phyloP scores from a whole-genome alignment of 2,888 invertebrate genomes.

The Pterostichus madidus region DNA sequence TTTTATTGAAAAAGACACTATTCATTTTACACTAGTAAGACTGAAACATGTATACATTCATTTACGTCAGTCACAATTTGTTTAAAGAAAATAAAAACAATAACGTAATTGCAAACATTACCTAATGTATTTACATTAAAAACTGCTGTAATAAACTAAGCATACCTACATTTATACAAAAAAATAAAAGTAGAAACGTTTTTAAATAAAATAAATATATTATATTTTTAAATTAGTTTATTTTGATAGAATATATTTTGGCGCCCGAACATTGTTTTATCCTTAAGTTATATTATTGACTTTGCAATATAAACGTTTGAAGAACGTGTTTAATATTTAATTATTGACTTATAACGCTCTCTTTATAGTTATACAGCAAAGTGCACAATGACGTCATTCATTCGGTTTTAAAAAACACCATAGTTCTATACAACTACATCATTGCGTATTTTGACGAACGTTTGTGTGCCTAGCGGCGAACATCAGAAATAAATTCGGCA shows the following conservation, averaged over 20 bases:
- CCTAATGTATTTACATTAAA: not conserved
- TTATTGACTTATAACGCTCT: not conserved
- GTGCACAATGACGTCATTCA: slow-evolving; percentile 36
- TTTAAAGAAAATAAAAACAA: slow-evolving; percentile 19
- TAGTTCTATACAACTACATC: slow-evolving; percentile 15
- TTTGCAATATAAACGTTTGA: slow-evolving; percentile 12
- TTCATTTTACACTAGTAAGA: not conserved
- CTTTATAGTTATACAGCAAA: slow-evolving; percentile 24
- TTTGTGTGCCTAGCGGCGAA: slow-evolving; percentile 39
- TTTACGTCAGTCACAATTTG: slow-evolving; percentile 15
- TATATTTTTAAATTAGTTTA: slow-evolving; percentile 15
- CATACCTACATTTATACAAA: not conserved
- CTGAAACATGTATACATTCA: not conserved
- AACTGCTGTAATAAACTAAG: not conserved
- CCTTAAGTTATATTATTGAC: not conserved
- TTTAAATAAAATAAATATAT: not conserved
- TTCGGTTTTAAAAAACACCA: slow-evolving; percentile 37
- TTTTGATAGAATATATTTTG: slow-evolving; percentile 8
- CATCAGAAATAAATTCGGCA: slow-evolving; percentile 44
- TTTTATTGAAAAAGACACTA: slow-evolving; percentile 19
- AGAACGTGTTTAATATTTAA: not conserved
- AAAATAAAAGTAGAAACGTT: not conserved
- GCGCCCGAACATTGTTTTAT: slow-evolving; percentile 9
- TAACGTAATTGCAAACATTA: not conserved
- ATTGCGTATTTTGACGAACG: slow-evolving; percentile 34